phyloP scores from a whole-genome alignment of 2,797 vertebrate genomes.

The Iguana delicatissima region DNA sequence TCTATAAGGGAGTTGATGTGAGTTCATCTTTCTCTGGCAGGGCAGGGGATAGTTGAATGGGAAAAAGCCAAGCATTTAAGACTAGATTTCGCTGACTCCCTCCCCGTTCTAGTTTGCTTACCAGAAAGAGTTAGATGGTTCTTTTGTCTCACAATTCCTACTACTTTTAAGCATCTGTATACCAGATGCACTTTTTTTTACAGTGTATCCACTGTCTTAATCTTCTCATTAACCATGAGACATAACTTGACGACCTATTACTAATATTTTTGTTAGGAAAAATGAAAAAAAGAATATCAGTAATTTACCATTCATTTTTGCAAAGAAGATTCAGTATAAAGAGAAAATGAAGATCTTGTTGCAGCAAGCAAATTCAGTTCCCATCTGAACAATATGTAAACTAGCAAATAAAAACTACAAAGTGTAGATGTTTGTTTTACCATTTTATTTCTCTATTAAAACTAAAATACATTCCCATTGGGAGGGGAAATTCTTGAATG shows the following conservation, averaged over 20 bases:
- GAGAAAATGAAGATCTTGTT: neutral
- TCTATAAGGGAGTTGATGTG: neutral
- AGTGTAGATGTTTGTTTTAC: neutral
- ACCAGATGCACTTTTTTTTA: neutral
- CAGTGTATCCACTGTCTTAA: slow-evolving; percentile 30
- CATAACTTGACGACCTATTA: slow-evolving; percentile 24
- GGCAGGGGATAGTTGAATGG: too few relatives aligned
- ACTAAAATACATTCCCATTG: neutral
- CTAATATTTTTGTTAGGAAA: neutral
- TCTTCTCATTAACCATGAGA: slow-evolving; percentile 28
- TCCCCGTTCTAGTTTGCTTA: neutral
- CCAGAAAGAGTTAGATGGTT: neutral
- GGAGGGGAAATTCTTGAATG: neutral
- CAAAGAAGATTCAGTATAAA: neutral
- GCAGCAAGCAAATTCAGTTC: slow-evolving; percentile 15
- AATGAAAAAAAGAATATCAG: neutral
- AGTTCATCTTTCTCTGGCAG: neutral
- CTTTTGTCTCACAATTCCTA: neutral
- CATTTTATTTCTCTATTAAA: slow-evolving; percentile 33
- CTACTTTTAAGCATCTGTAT: slow-evolving; percentile 27
- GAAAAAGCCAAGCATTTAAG: neutral
- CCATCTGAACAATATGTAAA: neutral
- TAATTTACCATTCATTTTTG: neutral
- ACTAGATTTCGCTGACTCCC: neutral
- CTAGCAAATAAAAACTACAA: slow-evolving; percentile 1